A percentile compares a stretch with the other conserved stretches of the same genome.
Evolutionary conservation across 1,140 invertebrate species (phyloP).

Genomic region (Formica selysi): DNA sequence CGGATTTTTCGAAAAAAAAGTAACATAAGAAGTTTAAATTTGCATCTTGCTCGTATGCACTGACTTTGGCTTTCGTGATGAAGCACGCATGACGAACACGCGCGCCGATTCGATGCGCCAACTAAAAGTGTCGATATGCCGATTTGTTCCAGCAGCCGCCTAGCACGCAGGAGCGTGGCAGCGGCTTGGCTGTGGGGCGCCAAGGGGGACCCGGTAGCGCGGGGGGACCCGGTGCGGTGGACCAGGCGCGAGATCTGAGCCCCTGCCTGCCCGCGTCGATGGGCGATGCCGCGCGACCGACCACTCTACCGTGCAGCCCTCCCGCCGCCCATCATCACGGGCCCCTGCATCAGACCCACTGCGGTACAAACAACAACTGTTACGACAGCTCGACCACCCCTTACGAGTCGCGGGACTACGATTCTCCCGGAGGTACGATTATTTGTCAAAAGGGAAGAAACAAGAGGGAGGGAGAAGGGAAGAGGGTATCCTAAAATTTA

Average conservation of each 20-base stretch:
- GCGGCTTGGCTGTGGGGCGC: conserved; percentile 85
- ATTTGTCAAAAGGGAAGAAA: background rate
- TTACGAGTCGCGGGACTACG: conserved; percentile 85
- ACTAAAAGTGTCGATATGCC: conserved; percentile 58
- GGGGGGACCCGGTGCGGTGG: conserved; percentile 88
- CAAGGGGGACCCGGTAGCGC: conserved; percentile 84
- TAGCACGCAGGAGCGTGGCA: conserved; percentile 85
- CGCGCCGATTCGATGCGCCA: conserved; percentile 26
- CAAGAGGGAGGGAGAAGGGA: no score
- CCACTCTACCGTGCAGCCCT: conserved; percentile 84
- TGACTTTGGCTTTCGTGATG: background rate
- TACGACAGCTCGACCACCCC: conserved; percentile 84
- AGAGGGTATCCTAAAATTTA: background rate
- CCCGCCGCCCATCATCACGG: conserved; percentile 81
- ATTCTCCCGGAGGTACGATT: conserved; percentile 82
- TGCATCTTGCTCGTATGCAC: background rate
- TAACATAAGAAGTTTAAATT: background rate
- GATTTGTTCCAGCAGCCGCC: conserved; percentile 84
- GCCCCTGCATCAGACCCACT: conserved; percentile 83
- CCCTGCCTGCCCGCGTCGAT: conserved; percentile 90
- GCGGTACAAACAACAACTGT: conserved; percentile 85
- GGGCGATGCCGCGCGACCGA: conserved; percentile 87
- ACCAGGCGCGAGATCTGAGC: conserved; percentile 90
- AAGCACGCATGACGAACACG: conserved; percentile 3
- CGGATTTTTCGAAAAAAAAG: conserved; percentile 1